Percentiles rank a stretch among this genome's conserved stretches.
phyloP scores from a whole-genome alignment of 2,113 vertebrate genomes.

The Arizona elegans region DNA sequence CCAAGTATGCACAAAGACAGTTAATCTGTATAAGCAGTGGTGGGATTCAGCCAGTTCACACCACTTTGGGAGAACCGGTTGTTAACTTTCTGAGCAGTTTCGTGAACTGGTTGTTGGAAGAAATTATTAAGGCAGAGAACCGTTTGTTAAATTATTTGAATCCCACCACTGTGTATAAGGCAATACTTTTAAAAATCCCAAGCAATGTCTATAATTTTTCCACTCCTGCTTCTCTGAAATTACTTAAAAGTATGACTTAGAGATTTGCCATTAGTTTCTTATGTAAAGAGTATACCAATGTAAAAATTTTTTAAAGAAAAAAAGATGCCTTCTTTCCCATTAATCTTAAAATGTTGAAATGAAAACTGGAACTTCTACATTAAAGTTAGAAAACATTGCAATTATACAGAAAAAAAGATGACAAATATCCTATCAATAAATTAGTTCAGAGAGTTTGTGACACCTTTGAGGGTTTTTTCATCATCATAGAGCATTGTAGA shows the following conservation, averaged over 20 bases:
- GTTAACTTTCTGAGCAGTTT: too few species aligned
- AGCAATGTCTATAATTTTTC: neutral
- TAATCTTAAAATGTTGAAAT: neutral
- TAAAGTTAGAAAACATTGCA: neutral
- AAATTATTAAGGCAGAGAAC: too few species aligned
- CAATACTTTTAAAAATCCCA: neutral
- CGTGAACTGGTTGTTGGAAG: too few species aligned
- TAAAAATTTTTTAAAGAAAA: neutral
- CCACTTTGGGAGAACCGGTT: too few species aligned
- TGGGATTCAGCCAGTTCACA: too few species aligned
- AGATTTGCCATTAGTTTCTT: neutral
- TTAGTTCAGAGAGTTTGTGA: neutral
- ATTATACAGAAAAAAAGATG: neutral
- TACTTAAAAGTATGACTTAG: neutral
- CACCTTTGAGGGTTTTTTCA: neutral
- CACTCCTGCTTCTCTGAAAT: neutral
- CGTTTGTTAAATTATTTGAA: too few species aligned
- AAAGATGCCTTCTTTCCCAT: neutral
- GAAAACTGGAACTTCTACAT: neutral
- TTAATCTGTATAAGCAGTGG: neutral
- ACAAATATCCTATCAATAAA: neutral
- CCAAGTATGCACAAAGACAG: neutral
- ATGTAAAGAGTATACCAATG: neutral
- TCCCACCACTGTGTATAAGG: neutral
- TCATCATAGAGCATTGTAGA: neutral